Evolutionary conservation across 2,113 vertebrate species (phyloP).

Genomic region (Hippocampus guttulatus): DNA sequence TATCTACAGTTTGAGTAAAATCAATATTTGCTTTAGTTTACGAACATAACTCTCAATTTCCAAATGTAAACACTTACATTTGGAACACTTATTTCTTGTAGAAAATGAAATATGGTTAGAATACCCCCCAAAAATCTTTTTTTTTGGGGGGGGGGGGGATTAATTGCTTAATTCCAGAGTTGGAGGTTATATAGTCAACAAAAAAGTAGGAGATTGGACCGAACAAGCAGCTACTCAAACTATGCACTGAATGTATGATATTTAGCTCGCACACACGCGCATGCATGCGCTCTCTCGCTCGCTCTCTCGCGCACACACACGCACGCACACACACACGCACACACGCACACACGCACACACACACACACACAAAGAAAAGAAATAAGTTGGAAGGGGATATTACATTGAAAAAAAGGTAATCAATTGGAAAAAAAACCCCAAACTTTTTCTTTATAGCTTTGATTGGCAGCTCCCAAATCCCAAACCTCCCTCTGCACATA

Average conservation of each 20-base stretch:
- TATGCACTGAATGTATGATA: conserved; percentile 79
- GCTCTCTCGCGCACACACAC: too few relatives aligned
- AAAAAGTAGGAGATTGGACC: conserved; percentile 28
- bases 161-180: not conserved
- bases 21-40: not conserved
- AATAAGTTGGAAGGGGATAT: conserved; percentile 27
- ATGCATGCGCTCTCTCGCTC: conserved; percentile 16
- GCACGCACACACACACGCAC: too few relatives aligned
- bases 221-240: conserved; percentile 65
- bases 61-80: not conserved
- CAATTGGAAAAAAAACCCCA: conserved; percentile 24
- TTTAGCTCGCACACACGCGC: conserved; percentile 30
- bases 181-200: not conserved
- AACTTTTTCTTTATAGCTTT: not conserved
- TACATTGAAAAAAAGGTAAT: not conserved
- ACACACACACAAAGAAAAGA: not conserved
- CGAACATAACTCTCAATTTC: not conserved
- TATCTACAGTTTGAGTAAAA: not conserved
- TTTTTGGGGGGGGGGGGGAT: not conserved
- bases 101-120: conserved; percentile 4
- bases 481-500: conserved; percentile 27
- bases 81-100: not conserved
- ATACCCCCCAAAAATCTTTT: not conserved
- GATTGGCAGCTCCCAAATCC: conserved; percentile 13
- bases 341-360: too few relatives aligned